A percentile compares a stretch with the other conserved stretches of the same genome.
Evolutionary conservation across 2,888 invertebrate genomes (phyloP).

Genomic region (Oasisia sp.): DNA sequence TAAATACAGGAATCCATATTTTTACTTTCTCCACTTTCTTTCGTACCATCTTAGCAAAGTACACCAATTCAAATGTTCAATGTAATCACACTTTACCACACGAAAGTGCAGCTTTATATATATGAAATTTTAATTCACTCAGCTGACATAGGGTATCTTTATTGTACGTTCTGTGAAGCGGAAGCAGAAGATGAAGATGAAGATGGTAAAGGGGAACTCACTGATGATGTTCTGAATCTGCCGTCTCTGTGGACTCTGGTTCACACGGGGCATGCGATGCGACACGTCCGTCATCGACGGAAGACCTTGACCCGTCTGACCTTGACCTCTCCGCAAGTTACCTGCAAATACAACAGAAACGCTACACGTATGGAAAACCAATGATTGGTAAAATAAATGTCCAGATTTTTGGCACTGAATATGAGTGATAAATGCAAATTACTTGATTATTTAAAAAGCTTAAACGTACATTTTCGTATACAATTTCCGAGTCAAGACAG

Average conservation of each 20-base stretch:
- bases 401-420: background rate
- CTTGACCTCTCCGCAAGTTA: conserved; percentile 25
- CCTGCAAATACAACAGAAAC: background rate
- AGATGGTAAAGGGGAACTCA: background rate
- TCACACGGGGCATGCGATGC: background rate
- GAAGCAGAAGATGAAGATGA: background rate
- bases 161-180: background rate
- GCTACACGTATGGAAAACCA: background rate
- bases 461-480: background rate
- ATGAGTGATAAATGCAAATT: background rate
- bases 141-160: background rate
- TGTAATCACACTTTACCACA: background rate
- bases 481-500: no score
- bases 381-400: background rate
- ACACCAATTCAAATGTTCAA: no score
- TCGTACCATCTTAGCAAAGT: no score
- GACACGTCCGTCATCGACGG: conserved; percentile 23
- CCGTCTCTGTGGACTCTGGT: background rate
- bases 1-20: no score
- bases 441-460: background rate
- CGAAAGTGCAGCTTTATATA: background rate
- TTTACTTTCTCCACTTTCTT: no score
- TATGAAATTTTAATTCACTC: background rate
- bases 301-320: conserved; percentile 22
- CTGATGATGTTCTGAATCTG: background rate